Base-by-base conservation (phyloP, 92 coral and sea anemone genomes). In the Desmophyllum pertusum region DNA sequence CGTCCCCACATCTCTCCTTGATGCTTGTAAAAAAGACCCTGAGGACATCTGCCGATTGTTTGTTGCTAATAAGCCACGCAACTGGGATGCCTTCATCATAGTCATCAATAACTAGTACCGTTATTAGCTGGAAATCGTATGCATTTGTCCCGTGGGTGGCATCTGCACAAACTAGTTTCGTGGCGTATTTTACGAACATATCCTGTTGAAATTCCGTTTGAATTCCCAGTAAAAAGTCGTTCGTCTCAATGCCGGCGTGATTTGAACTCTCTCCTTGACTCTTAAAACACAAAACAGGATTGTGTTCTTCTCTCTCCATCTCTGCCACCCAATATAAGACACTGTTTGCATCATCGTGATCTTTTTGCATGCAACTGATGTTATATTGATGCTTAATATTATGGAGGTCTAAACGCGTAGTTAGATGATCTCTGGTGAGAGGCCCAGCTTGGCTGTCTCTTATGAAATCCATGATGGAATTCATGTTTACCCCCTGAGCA, bases 151-250 rank as follows among this genome's bases (percentile, higher is more conserved):
- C 83, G 21, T 76, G 80, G 17, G 67, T 62, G 10, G 83, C 83
- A 59, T 79, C 83, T 6, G 41, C 83, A 46, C 50, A 79, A 79
- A n/a, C 73, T 0, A 79, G 66, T 62, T 79, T 79, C 2, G 11
- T 17, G 27, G 83, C 83, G 21, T 40, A 59, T 59, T 35, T 62
- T 18, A 62, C 40, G 29, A 79, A 79, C 83, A 79, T 79, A 8
- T 79, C 83, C 15, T 61, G 37, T 46, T 79, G 83, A 42, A 79
- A 79, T 63, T 79, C 83, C 9, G 83, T 79, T 40, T 79, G 83
- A 57, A 79, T 37, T n/a, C 9, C 83, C 83, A 3, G 45, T 9
- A 79, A 33, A 40, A 79, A 79, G 36, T 62, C 73, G 39, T 79
- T 59, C 36, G 18, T 5, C 37, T 79, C 83, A 36, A 62, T 6